These are phyloP conservation scores for Antidorcas marsupialis DNA, from an alignment of 2,113 vertebrate genomes.

Conservation along the genomic window DNA sequence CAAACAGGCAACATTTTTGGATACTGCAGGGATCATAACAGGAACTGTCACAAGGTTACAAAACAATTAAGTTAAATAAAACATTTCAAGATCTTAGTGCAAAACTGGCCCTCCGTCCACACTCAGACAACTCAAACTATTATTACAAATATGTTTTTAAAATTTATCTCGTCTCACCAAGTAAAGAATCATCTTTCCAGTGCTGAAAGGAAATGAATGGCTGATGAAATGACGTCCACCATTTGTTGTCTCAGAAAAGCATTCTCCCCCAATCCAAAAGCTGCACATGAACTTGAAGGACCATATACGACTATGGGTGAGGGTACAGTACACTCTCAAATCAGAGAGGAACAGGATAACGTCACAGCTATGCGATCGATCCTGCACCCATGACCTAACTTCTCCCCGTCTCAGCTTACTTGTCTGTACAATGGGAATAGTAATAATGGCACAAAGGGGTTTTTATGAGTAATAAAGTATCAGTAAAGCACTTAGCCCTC, in stretches of 20 bases:
- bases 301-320: too few relatives aligned
- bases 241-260: background rate
- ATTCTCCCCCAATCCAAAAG: background rate
- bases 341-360: background rate
- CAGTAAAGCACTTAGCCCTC: background rate
- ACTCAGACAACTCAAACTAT: background rate
- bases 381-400: background rate
- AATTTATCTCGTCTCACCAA: background rate
- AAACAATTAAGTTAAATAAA: background rate
- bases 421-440: background rate
- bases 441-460: background rate
- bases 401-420: background rate
- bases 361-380: background rate
- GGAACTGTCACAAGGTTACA: background rate
- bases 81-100: background rate
- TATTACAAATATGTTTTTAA: background rate
- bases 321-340: background rate
- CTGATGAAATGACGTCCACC: background rate
- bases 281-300: rapidly evolving
- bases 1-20: background rate
- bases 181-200: background rate
- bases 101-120: background rate
- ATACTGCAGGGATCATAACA: background rate
- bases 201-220: background rate
- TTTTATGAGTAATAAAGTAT: background rate